Percentiles rank a stretch among this genome's conserved stretches.
These are phyloP conservation scores for Etheostoma perlongum DNA, from an alignment of 2,797 vertebrate genomes.

Conservation along the genomic window DNA sequence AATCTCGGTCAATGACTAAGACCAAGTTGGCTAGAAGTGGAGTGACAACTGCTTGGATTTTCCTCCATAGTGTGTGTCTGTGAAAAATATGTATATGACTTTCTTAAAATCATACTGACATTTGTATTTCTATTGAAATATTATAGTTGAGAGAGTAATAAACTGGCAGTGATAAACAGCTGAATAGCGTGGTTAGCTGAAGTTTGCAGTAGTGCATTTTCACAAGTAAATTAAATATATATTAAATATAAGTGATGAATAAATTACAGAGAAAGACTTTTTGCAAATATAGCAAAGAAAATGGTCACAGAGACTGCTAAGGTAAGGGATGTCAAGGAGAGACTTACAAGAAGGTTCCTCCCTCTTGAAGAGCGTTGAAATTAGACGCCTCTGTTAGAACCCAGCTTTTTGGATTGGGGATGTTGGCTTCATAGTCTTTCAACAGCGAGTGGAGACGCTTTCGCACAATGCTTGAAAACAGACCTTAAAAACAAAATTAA, in stretches of 20 bases:
- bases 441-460: constrained; percentile 47
- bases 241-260: not conserved
- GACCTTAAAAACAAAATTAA: constrained; percentile 29
- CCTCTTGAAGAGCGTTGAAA: constrained; percentile 58
- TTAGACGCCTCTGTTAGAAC: constrained; percentile 54
- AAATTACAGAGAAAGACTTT: not conserved
- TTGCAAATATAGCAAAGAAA: constrained; percentile 1
- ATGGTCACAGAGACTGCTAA: not conserved
- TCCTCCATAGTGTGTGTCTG: constrained; percentile 61
- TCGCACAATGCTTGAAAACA: constrained; percentile 43
- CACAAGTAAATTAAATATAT: not conserved
- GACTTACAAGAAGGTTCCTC: constrained; percentile 56
- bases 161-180: not conserved
- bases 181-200: not conserved
- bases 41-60: constrained; percentile 71
- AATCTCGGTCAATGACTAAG: constrained; percentile 84
- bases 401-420: constrained; percentile 33
- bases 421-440: constrained; percentile 16
- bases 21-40: constrained; percentile 85
- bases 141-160: not conserved
- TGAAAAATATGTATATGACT: not conserved
- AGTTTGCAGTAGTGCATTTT: not conserved
- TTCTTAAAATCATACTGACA: not conserved
- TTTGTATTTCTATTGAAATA: not conserved
- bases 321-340: not conserved